Percentiles rank a stretch among this genome's conserved stretches.
Conservation (phyloP, 35 echinoderm and acorn worm genomes). For the Ptychodera flava region DNA sequence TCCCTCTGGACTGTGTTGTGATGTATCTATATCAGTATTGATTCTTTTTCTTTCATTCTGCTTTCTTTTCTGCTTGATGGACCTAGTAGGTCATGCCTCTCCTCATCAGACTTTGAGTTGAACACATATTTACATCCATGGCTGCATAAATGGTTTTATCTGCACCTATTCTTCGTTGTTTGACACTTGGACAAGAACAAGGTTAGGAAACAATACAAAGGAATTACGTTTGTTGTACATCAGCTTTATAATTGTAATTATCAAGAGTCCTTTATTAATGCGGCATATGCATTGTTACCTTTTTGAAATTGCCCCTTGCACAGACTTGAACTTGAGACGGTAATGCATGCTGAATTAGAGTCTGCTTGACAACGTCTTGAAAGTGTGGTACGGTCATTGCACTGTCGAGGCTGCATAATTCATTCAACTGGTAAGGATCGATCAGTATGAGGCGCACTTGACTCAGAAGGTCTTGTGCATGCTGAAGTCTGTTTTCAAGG, state of each 20-base stretch:
- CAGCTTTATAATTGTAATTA: background rate
- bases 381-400: background rate
- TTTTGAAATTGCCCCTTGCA: background rate
- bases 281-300: background rate
- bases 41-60: too few relatives aligned
- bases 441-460: background rate
- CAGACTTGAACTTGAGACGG: background rate
- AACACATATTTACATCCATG: background rate
- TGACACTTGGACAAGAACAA: too few relatives aligned
- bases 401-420: background rate
- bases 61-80: too few relatives aligned
- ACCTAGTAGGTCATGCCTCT: too few relatives aligned
- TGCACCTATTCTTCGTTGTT: too few relatives aligned
- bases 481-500: background rate
- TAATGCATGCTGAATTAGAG: background rate
- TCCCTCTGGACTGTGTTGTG: too few relatives aligned
- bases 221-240: background rate
- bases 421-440: background rate
- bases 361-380: background rate
- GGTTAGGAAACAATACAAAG: background rate
- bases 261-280: background rate
- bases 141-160: background rate
- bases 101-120: background rate
- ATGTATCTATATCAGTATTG: too few relatives aligned
- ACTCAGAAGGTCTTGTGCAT: background rate